These are phyloP conservation scores for Allophyes oxyacanthae DNA, from an alignment of 2,888 invertebrate species.

Conservation along the genomic window DNA sequence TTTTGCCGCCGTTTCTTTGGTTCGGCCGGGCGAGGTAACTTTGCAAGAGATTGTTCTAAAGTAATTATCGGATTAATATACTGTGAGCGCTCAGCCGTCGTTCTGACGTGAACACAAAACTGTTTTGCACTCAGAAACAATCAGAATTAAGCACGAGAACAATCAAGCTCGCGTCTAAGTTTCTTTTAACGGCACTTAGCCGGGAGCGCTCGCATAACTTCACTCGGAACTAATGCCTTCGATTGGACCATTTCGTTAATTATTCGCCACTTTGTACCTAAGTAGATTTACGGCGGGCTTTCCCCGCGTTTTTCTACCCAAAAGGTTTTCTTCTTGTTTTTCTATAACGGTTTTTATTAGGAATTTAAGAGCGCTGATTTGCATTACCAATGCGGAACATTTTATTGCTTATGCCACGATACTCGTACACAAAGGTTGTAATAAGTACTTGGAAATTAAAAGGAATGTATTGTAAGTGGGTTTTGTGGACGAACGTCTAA, in stretches of 20 bases:
- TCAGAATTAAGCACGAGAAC: slow-evolving; percentile 86
- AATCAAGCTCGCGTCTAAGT: slow-evolving; percentile 86
- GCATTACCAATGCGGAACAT: slow-evolving; percentile 71
- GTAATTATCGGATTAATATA: slow-evolving; percentile 88
- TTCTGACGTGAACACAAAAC: slow-evolving; percentile 80
- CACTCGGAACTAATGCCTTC: slow-evolving; percentile 85
- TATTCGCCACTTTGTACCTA: slow-evolving; percentile 89
- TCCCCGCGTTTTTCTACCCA: slow-evolving; percentile 73
- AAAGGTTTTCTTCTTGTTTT: slow-evolving; percentile 72
- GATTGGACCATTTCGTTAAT: slow-evolving; percentile 89
- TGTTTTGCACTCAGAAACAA: slow-evolving; percentile 85
- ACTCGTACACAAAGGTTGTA: slow-evolving; percentile 52
- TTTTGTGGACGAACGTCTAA: slow-evolving; percentile 28
- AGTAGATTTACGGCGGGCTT: slow-evolving; percentile 87
- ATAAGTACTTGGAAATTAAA: slow-evolving; percentile 49
- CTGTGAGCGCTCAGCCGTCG: slow-evolving; percentile 76
- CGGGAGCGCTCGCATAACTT: slow-evolving; percentile 83
- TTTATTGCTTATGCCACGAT: slow-evolving; percentile 65
- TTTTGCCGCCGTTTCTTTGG: slow-evolving; percentile 72
- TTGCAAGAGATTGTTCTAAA: slow-evolving; percentile 85
- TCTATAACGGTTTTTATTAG: slow-evolving; percentile 76
- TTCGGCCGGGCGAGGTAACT: slow-evolving; percentile 74
- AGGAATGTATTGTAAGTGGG: slow-evolving; percentile 49
- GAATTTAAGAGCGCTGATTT: slow-evolving; percentile 76
- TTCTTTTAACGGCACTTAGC: slow-evolving; percentile 88